Evolutionary conservation across 2,113 vertebrate genomes (phyloP).

Genomic region (Polypterus bichir): DNA sequence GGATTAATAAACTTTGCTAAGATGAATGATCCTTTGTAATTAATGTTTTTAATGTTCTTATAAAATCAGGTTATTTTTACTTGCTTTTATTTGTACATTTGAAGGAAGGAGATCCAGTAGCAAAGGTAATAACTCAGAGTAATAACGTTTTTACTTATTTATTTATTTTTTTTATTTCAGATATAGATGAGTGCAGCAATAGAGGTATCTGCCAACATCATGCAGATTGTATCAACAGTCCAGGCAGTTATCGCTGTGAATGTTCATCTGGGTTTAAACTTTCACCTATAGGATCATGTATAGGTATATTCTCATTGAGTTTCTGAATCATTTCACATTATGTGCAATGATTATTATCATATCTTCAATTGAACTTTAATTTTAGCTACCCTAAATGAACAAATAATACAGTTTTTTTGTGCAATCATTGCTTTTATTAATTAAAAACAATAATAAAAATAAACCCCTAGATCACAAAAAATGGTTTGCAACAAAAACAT

Average conservation of each 20-base stretch:
- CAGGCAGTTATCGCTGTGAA: slow-evolving; percentile 69
- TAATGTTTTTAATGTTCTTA: not conserved
- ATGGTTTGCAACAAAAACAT: slow-evolving; percentile 27
- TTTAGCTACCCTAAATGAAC: too few relatives aligned
- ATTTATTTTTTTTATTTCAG: slow-evolving; percentile 40
- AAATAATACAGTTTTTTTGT: slow-evolving; percentile 2
- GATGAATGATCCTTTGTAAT: not conserved
- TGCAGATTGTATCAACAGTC: slow-evolving; percentile 71
- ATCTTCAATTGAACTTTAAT: too few relatives aligned
- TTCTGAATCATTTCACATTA: not conserved
- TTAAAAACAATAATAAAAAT: slow-evolving; percentile 29
- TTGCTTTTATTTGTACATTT: not conserved
- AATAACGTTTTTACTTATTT: not conserved
- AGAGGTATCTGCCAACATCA: slow-evolving; percentile 67
- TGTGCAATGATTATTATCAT: too few relatives aligned
- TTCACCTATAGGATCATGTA: slow-evolving; percentile 58
- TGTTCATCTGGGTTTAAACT: slow-evolving; percentile 63
- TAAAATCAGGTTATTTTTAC: not conserved
- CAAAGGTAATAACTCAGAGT: too few relatives aligned
- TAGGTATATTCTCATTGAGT: slow-evolving; percentile 39
- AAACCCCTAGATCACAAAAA: slow-evolving; percentile 22
- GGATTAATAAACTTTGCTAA: not conserved
- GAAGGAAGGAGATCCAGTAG: not conserved
- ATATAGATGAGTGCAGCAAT: slow-evolving; percentile 67
- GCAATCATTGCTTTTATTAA: slow-evolving; percentile 26